Conservation (phyloP, 2,797 vertebrate genomes). For the Smutsia temminckii region DNA sequence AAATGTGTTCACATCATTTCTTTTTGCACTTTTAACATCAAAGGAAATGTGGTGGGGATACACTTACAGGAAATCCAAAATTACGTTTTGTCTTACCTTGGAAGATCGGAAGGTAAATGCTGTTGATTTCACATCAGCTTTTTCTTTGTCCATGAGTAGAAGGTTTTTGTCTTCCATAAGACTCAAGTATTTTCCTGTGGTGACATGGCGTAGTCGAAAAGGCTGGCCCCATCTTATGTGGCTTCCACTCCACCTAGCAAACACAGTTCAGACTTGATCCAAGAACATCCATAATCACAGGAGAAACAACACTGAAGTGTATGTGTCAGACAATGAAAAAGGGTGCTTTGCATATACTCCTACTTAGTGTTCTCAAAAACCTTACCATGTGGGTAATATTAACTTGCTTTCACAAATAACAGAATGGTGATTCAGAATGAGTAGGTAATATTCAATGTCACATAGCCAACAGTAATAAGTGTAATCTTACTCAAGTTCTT, state of each 20-base stretch:
- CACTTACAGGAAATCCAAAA: not conserved
- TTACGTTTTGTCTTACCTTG: constrained; percentile 86
- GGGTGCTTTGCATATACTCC: too few species aligned
- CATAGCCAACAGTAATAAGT: not conserved
- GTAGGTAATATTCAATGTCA: too few species aligned
- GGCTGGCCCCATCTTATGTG: constrained; percentile 97
- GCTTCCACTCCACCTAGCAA: constrained; percentile 95
- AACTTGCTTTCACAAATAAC: not conserved
- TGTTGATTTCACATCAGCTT: constrained; percentile 94
- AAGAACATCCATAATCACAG: not conserved
- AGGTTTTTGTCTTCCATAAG: constrained; percentile 93
- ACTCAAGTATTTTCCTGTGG: constrained; percentile 96
- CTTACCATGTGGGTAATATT: too few species aligned
- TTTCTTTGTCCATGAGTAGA: constrained; percentile 94
- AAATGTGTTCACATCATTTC: not conserved
- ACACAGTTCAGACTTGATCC: constrained; percentile 32
- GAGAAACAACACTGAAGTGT: not conserved
- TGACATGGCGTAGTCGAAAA: constrained; percentile 95
- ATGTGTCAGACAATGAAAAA: not conserved
- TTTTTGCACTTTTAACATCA: not conserved
- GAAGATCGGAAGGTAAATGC: constrained; percentile 96
- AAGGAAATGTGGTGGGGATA: not conserved
- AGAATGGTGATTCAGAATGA: not conserved
- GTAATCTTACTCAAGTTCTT: not conserved
- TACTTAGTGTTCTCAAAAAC: not conserved